Base-by-base conservation (phyloP, 1,140 invertebrate genomes). In the Acyrthosiphon pisum region DNA sequence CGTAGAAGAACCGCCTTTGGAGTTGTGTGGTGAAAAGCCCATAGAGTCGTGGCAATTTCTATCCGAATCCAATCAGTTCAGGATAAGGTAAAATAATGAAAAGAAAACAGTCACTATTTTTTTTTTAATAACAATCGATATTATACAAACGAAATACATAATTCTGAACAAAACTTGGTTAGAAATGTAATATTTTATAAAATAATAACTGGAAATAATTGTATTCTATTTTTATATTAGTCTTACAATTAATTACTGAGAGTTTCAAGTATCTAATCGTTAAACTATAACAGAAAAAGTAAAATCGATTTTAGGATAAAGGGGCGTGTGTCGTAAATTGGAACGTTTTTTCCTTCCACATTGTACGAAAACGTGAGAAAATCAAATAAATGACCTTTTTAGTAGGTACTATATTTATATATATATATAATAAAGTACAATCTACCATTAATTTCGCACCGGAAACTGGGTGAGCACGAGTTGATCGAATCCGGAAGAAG, bases 1-100 rank as follows among this genome's bases (percentile, higher is more conserved):
- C 93, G 96, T 96, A 81, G 96, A 96, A 93, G 96, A 96, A 83
- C 96, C 97, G 76, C 98, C 98, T 56, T 95, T 98, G 93, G 98
- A 99, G 96, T 95, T 99, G 90, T 99, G 98, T 95, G 98, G 98
- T 30, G 97, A 98, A 94, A 98, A 97, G 95, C 95, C 96, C 48
- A 95, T 96, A 37, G 96, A 97, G 93, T 96, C 97, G 94, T 97
- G 97, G 96, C 97, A 97, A 95, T 98, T 97, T 95, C 96, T 98
- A 94, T 98, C 98, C 93, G 97, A 97, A n/a, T 96, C 96, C 94
- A 98, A 98, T 95, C 96, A 97, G 88, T 96, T 98, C 95, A 96
- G 97, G 94, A 96, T 98, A 93, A 97, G 97, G 97, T 98, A 95
- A 95, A 9, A 35, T 22, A 46, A 22, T 35, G 18, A 86, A 20